Evolutionary conservation across 2,888 invertebrate genomes (phyloP), one percentile per base, ranked within the genome.

Genomic region (Calliscelio sp.): DNA sequence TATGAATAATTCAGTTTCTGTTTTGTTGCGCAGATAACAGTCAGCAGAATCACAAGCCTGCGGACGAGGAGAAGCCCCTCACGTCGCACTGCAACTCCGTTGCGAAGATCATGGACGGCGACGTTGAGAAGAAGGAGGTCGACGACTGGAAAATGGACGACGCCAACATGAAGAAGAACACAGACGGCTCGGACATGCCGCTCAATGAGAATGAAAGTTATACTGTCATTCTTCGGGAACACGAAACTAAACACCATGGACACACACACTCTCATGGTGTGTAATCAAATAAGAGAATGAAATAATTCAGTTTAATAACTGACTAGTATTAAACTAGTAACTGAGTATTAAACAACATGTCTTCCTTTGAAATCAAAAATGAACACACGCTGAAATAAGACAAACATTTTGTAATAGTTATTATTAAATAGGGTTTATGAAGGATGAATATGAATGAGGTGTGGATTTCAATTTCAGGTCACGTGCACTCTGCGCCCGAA

Each of bases 231-330:
- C 94, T 97, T 90, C 94, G 95, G 84, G 96, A 96, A 88, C 96
- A 96, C 88, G 96, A 96, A 22, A 95, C 95, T 38, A 95, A 95
- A 0, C 97, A 97, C 93, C 97, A 97, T 91, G 97, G 97, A 0
- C 98, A 98, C 90, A 97, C 97, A 0, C 97, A 97, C 92, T 95
- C 97, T 0, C 97, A 98, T 92, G 97, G 93, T 92, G n/a, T n/a
- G n/a, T n/a, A n/a, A n/a, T n/a, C n/a, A n/a, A n/a, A n/a, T n/a
- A n/a, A n/a, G n/a, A n/a, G n/a, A n/a, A n/a, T n/a, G n/a, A n/a
- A n/a, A n/a, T n/a, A n/a, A n/a, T n/a, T n/a, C n/a, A n/a, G n/a
- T n/a, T n/a, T n/a, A n/a, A n/a, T n/a, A n/a, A n/a, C n/a, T n/a
- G n/a, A n/a, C n/a, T n/a, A n/a, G n/a, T n/a, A n/a, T n/a, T n/a